These are phyloP conservation scores for Drosophila saltans DNA, from an alignment of 1,140 invertebrate genomes.

Conservation along the genomic window DNA sequence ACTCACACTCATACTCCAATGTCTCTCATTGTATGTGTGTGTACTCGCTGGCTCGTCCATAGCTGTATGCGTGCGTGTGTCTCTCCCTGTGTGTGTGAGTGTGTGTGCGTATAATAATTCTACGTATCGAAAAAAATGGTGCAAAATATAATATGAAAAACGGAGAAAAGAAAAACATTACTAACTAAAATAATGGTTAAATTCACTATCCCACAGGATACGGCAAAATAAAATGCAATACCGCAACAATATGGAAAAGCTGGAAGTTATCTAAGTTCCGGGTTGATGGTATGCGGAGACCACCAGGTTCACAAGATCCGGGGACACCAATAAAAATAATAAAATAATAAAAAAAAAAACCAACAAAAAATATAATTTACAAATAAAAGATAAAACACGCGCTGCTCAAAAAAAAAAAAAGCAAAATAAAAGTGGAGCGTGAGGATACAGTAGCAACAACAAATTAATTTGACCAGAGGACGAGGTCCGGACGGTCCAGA, in stretches of 20 bases:
- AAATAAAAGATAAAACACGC: conserved; percentile 30
- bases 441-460: conserved; percentile 39
- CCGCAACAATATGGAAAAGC: conserved; percentile 41
- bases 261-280: conserved; percentile 48
- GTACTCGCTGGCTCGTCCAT: conserved; percentile 52
- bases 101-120: conserved; percentile 71
- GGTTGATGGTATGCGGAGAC: conserved; percentile 27
- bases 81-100: conserved; percentile 42
- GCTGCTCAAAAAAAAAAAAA: conserved; percentile 32
- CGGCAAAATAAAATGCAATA: conserved; percentile 47
- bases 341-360: conserved; percentile 7
- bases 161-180: conserved; percentile 45
- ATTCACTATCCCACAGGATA: conserved; percentile 67
- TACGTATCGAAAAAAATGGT: conserved; percentile 83
- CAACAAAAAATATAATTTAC: conserved; percentile 36
- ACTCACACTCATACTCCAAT: conserved; percentile 75
- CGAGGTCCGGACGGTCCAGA: conserved; percentile 39
- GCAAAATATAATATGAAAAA: conserved; percentile 75
- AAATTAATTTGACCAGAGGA: conserved; percentile 34
- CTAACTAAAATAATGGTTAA: conserved; percentile 47
- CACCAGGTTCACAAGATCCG: conserved; percentile 19
- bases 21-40: conserved; percentile 52
- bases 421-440: conserved; percentile 59
- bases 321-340: conserved; percentile 18
- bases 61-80: conserved; percentile 57